A percentile compares a stretch with the other conserved stretches of the same genome.
Evolutionary conservation across 2,888 invertebrate species (phyloP).

Genomic region (Dendrolimus houi): DNA sequence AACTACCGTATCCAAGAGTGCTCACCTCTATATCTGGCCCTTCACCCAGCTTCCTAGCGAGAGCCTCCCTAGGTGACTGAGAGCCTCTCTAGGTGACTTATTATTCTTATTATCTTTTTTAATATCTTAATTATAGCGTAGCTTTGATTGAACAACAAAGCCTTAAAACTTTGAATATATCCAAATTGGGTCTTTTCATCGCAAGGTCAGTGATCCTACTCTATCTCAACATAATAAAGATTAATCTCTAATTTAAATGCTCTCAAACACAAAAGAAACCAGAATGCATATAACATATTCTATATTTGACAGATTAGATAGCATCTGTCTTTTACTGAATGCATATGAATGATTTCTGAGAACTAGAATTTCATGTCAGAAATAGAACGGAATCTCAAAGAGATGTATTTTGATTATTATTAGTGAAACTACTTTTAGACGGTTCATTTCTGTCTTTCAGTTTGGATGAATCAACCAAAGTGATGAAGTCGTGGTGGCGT

Average conservation of each 20-base stretch:
- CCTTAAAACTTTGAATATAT: constrained; percentile 24
- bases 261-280: constrained; percentile 5
- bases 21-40: too few relatives aligned
- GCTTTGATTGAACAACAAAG: neutral
- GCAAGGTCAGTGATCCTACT: constrained; percentile 27
- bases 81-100: too few relatives aligned
- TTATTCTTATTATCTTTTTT: too few relatives aligned
- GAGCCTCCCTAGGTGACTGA: too few relatives aligned
- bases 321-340: constrained; percentile 5
- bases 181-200: constrained; percentile 35
- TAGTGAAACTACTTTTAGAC: too few relatives aligned
- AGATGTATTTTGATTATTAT: too few relatives aligned
- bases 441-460: too few relatives aligned
- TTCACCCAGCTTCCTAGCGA: too few relatives aligned
- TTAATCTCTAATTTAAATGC: constrained; percentile 51
- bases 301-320: constrained; percentile 6
- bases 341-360: neutral
- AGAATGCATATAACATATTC: constrained; percentile 4
- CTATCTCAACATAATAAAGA: constrained; percentile 26
- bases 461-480: too few relatives aligned
- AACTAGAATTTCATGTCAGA: neutral
- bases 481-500: too few relatives aligned
- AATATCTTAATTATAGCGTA: neutral
- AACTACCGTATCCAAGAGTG: too few relatives aligned
- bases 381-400: neutral